Conservation (phyloP, 2,888 invertebrate species). For the Apantesis nais region DNA sequence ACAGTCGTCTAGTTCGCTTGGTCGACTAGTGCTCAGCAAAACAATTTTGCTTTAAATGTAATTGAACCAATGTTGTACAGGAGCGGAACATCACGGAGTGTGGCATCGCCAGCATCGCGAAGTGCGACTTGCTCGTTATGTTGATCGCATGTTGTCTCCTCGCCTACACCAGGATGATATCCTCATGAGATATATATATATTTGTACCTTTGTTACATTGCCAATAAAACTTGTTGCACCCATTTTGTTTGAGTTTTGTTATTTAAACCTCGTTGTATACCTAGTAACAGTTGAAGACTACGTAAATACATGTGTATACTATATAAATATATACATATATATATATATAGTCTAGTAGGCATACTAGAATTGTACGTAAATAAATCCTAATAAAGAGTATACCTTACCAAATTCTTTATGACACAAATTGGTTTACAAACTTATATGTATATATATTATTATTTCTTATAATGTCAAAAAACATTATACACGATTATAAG, state of each 20-base stretch:
- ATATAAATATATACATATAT: too few relatives aligned
- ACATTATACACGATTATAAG: too few relatives aligned
- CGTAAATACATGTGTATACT: too few relatives aligned
- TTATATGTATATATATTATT: too few relatives aligned
- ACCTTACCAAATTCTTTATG: neutral
- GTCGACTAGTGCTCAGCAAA: too few relatives aligned
- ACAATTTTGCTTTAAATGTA: neutral
- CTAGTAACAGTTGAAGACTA: neutral
- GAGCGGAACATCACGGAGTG: conserved; percentile 75
- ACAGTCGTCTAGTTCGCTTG: too few relatives aligned
- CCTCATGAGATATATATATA: conserved; percentile 45
- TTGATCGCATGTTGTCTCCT: conserved; percentile 47
- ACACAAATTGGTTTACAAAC: neutral
- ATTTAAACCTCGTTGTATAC: neutral
- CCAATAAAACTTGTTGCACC: conserved; percentile 78
- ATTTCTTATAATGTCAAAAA: neutral
- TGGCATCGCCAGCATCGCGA: conserved; percentile 64
- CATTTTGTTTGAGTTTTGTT: conserved; percentile 24
- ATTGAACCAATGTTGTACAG: conserved; percentile 49
- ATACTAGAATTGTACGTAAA: too few relatives aligned
- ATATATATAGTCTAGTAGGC: too few relatives aligned
- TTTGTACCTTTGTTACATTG: conserved; percentile 81
- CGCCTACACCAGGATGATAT: conserved; percentile 29
- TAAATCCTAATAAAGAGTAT: too few relatives aligned
- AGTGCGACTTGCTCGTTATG: conserved; percentile 53